Conservation (phyloP, 2,888 invertebrate species). For the Athalia rosae region DNA sequence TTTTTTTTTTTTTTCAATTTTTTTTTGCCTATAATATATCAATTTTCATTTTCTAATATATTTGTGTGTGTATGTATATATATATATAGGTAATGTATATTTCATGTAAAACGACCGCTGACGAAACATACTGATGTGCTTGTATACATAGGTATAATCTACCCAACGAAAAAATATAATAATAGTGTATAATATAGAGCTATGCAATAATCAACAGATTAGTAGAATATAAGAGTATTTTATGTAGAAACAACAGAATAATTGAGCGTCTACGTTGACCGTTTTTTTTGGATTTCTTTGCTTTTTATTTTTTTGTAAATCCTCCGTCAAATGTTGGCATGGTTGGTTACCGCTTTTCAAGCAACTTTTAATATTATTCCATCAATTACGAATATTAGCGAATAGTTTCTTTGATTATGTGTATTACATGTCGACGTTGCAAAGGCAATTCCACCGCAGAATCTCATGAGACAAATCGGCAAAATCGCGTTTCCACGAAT, state of each 20-base stretch:
- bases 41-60: no score
- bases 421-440: no score
- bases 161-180: constrained; percentile 50
- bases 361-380: constrained; percentile 14
- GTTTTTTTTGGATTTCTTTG: not conserved
- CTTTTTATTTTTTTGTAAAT: not conserved
- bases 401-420: no score
- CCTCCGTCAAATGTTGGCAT: not conserved
- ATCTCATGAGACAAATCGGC: no score
- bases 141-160: constrained; percentile 41
- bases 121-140: constrained; percentile 19
- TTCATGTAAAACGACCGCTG: constrained; percentile 26
- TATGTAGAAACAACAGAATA: constrained; percentile 53
- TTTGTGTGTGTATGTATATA: not conserved
- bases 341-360: not conserved
- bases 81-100: constrained; percentile 1
- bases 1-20: not conserved
- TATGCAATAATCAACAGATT: constrained; percentile 64
- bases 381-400: not conserved
- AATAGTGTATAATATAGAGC: constrained; percentile 55
- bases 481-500: no score
- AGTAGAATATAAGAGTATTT: constrained; percentile 33
- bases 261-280: constrained; percentile 49
- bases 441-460: no score
- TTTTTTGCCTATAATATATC: not conserved